Conservation (phyloP, 2,113 vertebrate species). For the Tiliqua scincoides region DNA sequence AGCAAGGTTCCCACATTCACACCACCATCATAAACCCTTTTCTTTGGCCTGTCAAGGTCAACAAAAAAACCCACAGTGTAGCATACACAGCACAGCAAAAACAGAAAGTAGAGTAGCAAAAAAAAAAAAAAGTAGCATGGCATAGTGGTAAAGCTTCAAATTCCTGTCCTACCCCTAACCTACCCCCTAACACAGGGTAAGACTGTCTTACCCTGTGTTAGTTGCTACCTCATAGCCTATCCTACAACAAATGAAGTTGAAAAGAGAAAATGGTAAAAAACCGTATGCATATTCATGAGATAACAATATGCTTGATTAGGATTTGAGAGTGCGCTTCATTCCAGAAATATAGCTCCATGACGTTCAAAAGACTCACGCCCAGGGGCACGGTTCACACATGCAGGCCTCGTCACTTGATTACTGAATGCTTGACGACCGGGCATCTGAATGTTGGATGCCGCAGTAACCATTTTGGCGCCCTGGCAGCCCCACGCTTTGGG, state of each 20-base stretch:
- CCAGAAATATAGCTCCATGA: neutral
- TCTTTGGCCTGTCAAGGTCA: neutral
- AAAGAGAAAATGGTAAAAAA: neutral
- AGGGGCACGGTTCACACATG: too few species aligned
- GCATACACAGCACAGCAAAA: too few species aligned
- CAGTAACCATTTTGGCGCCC: too few species aligned
- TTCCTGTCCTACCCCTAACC: neutral
- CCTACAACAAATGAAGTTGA: neutral
- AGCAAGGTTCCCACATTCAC: neutral
- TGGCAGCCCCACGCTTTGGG: too few species aligned
- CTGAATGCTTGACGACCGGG: too few species aligned
- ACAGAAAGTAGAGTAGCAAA: too few species aligned
- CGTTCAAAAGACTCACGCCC: too few species aligned
- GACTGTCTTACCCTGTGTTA: too few species aligned
- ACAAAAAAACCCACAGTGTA: neutral
- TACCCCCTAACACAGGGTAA: too few species aligned
- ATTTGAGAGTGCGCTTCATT: neutral
- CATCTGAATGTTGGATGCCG: too few species aligned
- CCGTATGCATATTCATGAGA: neutral
- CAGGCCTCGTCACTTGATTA: too few species aligned
- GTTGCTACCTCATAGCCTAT: neutral
- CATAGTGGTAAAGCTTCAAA: neutral
- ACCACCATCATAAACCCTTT: neutral
- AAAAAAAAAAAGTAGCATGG: too few species aligned
- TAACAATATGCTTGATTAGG: neutral